These are phyloP conservation scores for Apamea crenata DNA, from an alignment of 2,888 invertebrate genomes.

Conservation along the genomic window DNA sequence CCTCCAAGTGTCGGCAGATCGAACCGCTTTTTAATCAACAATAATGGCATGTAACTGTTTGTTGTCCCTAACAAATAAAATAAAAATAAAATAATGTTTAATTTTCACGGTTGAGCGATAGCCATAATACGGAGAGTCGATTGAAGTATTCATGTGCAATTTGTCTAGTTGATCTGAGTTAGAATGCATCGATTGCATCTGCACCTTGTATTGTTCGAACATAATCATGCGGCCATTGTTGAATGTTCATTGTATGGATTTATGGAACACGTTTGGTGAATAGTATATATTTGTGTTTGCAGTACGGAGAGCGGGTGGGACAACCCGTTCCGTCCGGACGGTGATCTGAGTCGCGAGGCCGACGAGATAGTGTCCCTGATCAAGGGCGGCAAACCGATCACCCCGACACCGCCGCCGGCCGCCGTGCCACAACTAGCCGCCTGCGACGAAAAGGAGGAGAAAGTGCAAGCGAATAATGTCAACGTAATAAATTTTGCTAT, in stretches of 20 bases:
- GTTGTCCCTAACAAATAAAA: no score
- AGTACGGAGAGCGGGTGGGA: constrained; percentile 99
- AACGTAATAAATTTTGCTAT: constrained; percentile 75
- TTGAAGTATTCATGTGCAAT: constrained; percentile 57
- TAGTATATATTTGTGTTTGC: constrained; percentile 68
- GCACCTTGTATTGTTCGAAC: constrained; percentile 50
- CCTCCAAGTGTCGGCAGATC: neutral
- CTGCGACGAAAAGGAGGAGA: constrained; percentile 87
- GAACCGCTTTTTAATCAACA: constrained; percentile 17
- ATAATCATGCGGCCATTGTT: constrained; percentile 55
- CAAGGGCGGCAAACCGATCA: constrained; percentile 97
- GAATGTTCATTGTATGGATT: constrained; percentile 39
- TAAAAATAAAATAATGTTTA: no score
- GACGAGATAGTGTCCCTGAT: constrained; percentile 99
- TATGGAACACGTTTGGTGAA: constrained; percentile 41
- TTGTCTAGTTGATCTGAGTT: constrained; percentile 49
- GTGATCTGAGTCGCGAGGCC: constrained; percentile 98
- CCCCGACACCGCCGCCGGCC: constrained; percentile 91
- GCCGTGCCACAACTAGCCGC: constrained; percentile 90
- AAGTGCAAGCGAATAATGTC: constrained; percentile 83
- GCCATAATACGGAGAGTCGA: constrained; percentile 20
- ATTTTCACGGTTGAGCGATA: constrained; percentile 36
- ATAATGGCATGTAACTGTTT: no score
- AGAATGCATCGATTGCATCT: constrained; percentile 50
- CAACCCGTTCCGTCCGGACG: constrained; percentile 99